Base-by-base conservation (phyloP, 23 tunicate species). In the Trididemnum nubilum region DNA sequence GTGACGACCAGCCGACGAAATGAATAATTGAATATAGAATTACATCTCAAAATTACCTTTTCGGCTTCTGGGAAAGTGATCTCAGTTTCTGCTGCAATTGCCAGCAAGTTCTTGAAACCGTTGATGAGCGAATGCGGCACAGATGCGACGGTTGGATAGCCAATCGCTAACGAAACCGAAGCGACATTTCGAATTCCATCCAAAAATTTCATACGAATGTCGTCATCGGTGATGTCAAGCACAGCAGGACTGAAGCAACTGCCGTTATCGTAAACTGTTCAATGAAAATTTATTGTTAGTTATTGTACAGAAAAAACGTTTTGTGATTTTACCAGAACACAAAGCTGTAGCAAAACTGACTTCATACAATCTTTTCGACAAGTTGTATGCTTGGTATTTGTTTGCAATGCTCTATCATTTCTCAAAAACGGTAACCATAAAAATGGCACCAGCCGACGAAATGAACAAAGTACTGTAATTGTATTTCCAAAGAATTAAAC, bases 191-290 rank as follows among this genome's bases (percentile, higher is more conserved):
- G 30, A 3, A 91, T 94, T 22, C 94, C 97, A 2, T 81, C 86
- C 81, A 84, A 57, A 82, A 96, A 91, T 34, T 79, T 80, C 58
- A 34, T 59, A 12, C 97, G 94, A 35, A 96, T 87, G 77, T 96
- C 99, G 49, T 96, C 99, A 28, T 95, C 93, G n/a, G 99, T 96
- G 83, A 96, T 96, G 89, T 96, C 99, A 25, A 96, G 82, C 36
- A 96, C 73, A 19, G 66, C 90, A 2, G 99, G 99, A 40, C 87
- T 76, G 88, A 91, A 96, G 87, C 88, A 84, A 38, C 85, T 91
- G 33, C 99, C 99, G 35, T 77, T 34, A 71, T 96, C 99, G 85
- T 96, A 96, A 19, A 93, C 97, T 89, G 83, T 44, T 15, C 54
- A 44, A 1, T 57, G 1, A 15, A 44, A 44, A 44, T 44, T n/a